These are phyloP conservation scores for Acrocyrtus sp. DNA, from an alignment of 2,888 invertebrate genomes.

Conservation along the genomic window DNA sequence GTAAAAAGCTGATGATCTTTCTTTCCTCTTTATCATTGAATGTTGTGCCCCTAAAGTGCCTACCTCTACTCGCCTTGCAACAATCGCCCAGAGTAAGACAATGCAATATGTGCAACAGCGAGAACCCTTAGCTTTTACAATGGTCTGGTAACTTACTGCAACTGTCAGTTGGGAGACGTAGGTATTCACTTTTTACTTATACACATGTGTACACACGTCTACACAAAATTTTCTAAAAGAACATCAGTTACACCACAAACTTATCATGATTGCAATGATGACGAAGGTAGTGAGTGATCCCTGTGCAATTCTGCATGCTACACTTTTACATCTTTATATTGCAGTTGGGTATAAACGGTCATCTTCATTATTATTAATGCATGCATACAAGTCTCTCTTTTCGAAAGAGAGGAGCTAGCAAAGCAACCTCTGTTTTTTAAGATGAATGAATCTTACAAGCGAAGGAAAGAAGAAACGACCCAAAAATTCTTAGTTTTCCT, in stretches of 20 bases:
- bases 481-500: slow-evolving; percentile 62
- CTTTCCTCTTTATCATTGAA: too few species aligned
- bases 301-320: not conserved
- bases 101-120: slow-evolving; percentile 4
- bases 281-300: too few species aligned
- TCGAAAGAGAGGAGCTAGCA: slow-evolving; percentile 7
- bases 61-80: not conserved
- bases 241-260: slow-evolving; percentile 15
- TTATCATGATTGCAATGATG: not conserved
- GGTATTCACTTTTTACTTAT: slow-evolving; percentile 7
- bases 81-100: slow-evolving; percentile 1
- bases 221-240: slow-evolving; percentile 6
- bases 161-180: not conserved
- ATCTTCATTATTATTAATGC: slow-evolving; percentile 28
- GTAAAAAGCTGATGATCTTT: too few species aligned
- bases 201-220: not conserved
- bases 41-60: too few species aligned
- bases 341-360: slow-evolving; percentile 9
- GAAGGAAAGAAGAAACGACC: slow-evolving; percentile 58
- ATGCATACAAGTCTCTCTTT: slow-evolving; percentile 17
- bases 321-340: not conserved
- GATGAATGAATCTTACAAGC: slow-evolving; percentile 36
- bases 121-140: too few species aligned
- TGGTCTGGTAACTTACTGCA: too few species aligned
- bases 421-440: too few species aligned